These are phyloP conservation scores for Drosophila pruinosa DNA, from an alignment of 1,140 invertebrate species.

Conservation along the genomic window DNA sequence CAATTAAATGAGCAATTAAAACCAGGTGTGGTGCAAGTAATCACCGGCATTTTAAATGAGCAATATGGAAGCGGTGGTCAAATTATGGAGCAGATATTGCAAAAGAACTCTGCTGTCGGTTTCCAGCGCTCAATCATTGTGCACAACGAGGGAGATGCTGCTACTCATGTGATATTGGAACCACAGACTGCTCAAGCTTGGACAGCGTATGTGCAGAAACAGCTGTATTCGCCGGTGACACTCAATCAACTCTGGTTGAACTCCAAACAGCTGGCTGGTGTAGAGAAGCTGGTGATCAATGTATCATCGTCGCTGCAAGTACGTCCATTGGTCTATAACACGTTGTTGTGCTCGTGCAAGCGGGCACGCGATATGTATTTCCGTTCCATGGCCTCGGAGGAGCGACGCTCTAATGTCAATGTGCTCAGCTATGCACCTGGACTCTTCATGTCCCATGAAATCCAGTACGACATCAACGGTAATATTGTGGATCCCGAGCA, in stretches of 20 bases:
- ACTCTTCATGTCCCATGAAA: constrained; percentile 91
- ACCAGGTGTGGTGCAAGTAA: constrained; percentile 26
- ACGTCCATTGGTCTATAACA: constrained; percentile 88
- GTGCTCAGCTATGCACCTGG: constrained; percentile 97
- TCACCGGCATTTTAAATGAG: constrained; percentile 16
- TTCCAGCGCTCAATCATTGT: constrained; percentile 90
- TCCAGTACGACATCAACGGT: constrained; percentile 82
- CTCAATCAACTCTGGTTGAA: constrained; percentile 90
- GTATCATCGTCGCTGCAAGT: constrained; percentile 94
- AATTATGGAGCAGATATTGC: constrained; percentile 41
- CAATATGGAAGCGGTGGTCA: constrained; percentile 27
- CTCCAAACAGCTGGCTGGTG: constrained; percentile 76
- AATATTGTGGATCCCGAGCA: constrained; percentile 51
- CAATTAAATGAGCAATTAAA: constrained; percentile 33
- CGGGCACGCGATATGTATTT: constrained; percentile 96
- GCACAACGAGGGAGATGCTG: constrained; percentile 95
- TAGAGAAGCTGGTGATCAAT: constrained; percentile 88
- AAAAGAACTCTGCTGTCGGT: neutral
- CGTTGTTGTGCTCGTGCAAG: constrained; percentile 93
- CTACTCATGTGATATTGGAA: constrained; percentile 85
- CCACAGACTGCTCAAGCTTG: constrained; percentile 86
- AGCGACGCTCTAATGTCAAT: constrained; percentile 85
- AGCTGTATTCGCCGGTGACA: constrained; percentile 90
- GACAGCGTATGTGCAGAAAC: constrained; percentile 89
- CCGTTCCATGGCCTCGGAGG: constrained; percentile 89